Conservation (phyloP, 1,140 invertebrate species). For the Meloidogyne floridensis region DNA sequence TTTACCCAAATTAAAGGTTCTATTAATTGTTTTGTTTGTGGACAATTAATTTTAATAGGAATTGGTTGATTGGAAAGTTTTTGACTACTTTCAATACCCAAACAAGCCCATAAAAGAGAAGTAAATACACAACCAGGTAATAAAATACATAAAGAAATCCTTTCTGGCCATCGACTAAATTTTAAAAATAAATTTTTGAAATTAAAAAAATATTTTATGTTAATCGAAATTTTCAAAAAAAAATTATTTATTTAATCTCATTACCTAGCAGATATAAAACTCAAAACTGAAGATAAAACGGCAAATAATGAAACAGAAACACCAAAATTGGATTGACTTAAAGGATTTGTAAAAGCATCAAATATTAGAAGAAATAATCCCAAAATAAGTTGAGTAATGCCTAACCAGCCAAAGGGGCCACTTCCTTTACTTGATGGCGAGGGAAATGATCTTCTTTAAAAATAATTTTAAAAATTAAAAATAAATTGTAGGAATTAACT, state of each 20-base stretch:
- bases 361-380: constrained; percentile 7
- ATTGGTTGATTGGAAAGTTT: constrained; percentile 3
- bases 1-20: background rate
- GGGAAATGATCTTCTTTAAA: background rate
- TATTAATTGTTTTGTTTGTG: background rate
- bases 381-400: background rate
- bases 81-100: constrained; percentile 8
- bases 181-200: background rate
- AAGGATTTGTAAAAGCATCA: constrained; percentile 1
- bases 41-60: background rate
- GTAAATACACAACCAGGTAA: background rate
- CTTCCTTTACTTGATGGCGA: background rate
- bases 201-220: no score
- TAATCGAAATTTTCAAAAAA: no score
- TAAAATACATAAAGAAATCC: background rate
- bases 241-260: no score
- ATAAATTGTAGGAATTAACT: no score
- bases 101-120: background rate
- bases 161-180: constrained; percentile 4
- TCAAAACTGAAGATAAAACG: constrained; percentile 3
- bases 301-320: constrained; percentile 3
- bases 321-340: constrained; percentile 4
- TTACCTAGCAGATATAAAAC: constrained; percentile 2
- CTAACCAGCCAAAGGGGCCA: background rate
- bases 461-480: no score